Evolutionary conservation across 1,140 invertebrate species (phyloP).

Genomic region (Latrodectus geometricus): DNA sequence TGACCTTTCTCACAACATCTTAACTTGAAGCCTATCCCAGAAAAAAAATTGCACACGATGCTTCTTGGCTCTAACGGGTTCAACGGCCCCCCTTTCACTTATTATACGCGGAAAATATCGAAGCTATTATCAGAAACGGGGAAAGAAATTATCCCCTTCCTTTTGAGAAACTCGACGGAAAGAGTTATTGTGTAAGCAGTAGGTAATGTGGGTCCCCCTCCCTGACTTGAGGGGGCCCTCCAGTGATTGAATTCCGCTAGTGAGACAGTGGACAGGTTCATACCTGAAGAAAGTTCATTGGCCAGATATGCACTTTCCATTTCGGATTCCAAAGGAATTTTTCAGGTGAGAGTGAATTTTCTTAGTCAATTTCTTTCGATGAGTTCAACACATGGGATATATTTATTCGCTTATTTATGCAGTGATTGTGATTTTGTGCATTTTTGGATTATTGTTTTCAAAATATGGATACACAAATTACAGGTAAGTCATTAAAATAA

Average conservation of each 20-base stretch:
- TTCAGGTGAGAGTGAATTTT: slow-evolving; percentile 54
- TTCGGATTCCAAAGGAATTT: slow-evolving; percentile 28
- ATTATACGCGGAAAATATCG: slow-evolving; percentile 48
- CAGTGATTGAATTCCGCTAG: slow-evolving; percentile 47
- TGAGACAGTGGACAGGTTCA: slow-evolving; percentile 56
- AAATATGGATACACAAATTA: no score
- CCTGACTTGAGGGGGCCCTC: slow-evolving; percentile 20
- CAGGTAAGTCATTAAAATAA: no score
- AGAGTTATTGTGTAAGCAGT: slow-evolving; percentile 40
- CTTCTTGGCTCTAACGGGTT: slow-evolving; percentile 6
- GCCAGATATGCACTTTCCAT: slow-evolving; percentile 53
- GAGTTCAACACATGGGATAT: slow-evolving; percentile 22
- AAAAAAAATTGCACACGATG: slow-evolving; percentile 5
- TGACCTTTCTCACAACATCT: slow-evolving; percentile 49
- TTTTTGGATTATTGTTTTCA: no score
- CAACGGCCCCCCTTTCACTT: slow-evolving; percentile 10
- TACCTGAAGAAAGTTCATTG: slow-evolving; percentile 46
- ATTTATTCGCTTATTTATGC: slow-evolving; percentile 3
- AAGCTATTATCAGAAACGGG: slow-evolving; percentile 14
- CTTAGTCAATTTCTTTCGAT: slow-evolving; percentile 10
- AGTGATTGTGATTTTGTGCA: neutral
- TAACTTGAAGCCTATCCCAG: neutral
- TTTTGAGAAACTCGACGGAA: slow-evolving; percentile 25
- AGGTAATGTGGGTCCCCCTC: slow-evolving; percentile 17
- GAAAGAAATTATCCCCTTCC: slow-evolving; percentile 28